These are phyloP conservation scores for Ochotona curzoniae DNA, from an alignment of 2,113 vertebrate species.

Conservation along the genomic window DNA sequence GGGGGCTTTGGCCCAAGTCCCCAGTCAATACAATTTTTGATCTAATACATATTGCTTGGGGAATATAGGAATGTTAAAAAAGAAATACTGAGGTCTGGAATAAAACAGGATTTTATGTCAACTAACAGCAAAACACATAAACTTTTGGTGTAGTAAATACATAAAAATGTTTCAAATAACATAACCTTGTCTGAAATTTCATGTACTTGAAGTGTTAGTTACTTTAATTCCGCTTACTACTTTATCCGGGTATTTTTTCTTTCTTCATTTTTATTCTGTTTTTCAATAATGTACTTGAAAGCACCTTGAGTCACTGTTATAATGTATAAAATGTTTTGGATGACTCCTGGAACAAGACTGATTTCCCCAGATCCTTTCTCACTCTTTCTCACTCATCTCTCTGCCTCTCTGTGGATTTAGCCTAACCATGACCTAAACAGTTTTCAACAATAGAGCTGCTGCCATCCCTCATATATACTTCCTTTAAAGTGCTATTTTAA, in stretches of 20 bases:
- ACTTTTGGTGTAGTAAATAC: slow-evolving; percentile 11
- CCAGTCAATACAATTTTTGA: no score
- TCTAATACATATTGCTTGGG: neutral
- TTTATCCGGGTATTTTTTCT: neutral
- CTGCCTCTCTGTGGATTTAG: neutral
- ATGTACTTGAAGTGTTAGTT: neutral
- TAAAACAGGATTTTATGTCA: neutral
- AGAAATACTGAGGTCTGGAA: neutral
- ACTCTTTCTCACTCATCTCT: neutral
- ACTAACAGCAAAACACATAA: neutral
- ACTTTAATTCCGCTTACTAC: neutral
- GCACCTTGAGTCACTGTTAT: neutral
- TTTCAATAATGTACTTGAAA: neutral
- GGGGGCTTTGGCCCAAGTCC: no score
- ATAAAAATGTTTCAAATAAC: neutral
- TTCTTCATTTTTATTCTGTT: neutral
- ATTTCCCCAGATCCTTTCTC: slow-evolving; percentile 48
- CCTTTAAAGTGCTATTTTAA: neutral
- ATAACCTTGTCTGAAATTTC: neutral
- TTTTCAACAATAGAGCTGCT: neutral
- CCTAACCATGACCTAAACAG: neutral
- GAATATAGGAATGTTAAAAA: neutral
- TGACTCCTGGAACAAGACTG: neutral
- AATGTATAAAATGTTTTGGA: neutral
- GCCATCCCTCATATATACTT: neutral